These are phyloP conservation scores for Heteropelma amictum DNA, from an alignment of 2,888 invertebrate genomes.

Conservation along the genomic window DNA sequence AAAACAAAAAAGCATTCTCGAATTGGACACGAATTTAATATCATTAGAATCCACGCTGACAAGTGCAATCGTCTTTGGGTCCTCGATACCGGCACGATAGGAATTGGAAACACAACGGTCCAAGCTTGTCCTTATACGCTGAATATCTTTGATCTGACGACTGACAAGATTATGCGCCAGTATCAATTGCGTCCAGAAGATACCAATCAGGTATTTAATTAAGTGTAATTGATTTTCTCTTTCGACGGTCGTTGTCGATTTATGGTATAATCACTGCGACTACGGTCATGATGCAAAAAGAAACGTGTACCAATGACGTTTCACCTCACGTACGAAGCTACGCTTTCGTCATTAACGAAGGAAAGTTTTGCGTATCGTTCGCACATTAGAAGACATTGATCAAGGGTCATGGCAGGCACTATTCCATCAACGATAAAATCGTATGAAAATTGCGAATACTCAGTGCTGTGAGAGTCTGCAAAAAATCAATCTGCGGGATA, in stretches of 20 bases:
- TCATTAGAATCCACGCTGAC: conserved; percentile 85
- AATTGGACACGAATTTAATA: background rate
- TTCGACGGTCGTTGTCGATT: background rate
- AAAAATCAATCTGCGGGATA: no score
- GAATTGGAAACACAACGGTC: conserved; percentile 86
- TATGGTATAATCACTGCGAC: background rate
- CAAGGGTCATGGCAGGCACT: no score
- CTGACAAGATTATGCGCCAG: conserved; percentile 84
- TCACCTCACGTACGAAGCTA: no score
- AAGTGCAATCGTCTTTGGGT: conserved; percentile 90
- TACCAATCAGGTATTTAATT: conserved; percentile 80
- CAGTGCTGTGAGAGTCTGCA: no score
- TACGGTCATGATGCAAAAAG: background rate
- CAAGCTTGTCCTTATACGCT: conserved; percentile 89
- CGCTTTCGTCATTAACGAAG: no score
- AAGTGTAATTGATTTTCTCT: no score
- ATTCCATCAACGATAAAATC: no score
- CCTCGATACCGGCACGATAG: conserved; percentile 89
- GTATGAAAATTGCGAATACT: no score
- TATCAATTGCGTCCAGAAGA: conserved; percentile 86
- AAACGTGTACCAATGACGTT: no score
- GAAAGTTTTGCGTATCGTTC: no score
- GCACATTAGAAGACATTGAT: no score
- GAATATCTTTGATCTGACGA: conserved; percentile 87
- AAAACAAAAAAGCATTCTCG: no score